Evolutionary conservation across 2,113 vertebrate genomes (phyloP).

Genomic region (Hypomesus transpacificus): DNA sequence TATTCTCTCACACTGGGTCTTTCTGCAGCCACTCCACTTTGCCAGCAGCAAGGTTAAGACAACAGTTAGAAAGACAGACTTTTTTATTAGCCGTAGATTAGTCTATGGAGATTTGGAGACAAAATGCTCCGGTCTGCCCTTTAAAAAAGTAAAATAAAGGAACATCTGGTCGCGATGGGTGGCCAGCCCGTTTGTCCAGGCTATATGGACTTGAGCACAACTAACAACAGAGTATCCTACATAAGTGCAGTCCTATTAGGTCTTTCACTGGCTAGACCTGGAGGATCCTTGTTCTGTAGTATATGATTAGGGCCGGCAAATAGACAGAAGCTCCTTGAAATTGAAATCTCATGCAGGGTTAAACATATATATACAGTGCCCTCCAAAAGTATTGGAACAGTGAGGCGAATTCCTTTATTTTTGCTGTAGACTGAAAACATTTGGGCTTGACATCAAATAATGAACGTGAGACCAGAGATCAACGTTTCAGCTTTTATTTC

Average conservation of each 20-base stretch:
- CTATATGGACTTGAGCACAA: slow-evolving; percentile 54
- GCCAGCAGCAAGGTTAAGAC: slow-evolving; percentile 65
- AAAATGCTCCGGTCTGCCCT: slow-evolving; percentile 48
- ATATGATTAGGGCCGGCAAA: slow-evolving; percentile 43
- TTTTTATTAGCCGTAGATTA: slow-evolving; percentile 63
- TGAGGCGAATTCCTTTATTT: too few species aligned
- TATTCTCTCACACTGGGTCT: slow-evolving; percentile 24
- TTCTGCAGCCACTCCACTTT: slow-evolving; percentile 39
- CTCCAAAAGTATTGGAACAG: too few species aligned
- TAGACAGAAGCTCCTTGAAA: slow-evolving; percentile 63
- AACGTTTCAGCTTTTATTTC: too few species aligned
- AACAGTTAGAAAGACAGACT: slow-evolving; percentile 55
- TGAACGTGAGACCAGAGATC: too few species aligned
- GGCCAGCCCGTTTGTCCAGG: slow-evolving; percentile 43
- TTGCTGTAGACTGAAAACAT: too few species aligned
- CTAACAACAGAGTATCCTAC: slow-evolving; percentile 44
- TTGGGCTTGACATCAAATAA: too few species aligned
- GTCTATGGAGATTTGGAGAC: slow-evolving; percentile 51
- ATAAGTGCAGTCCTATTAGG: slow-evolving; percentile 35
- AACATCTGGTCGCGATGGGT: slow-evolving; percentile 65
- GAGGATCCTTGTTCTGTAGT: slow-evolving; percentile 46
- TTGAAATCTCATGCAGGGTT: slow-evolving; percentile 60
- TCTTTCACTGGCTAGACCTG: slow-evolving; percentile 37
- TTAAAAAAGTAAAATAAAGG: slow-evolving; percentile 58
- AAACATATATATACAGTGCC: slow-evolving; percentile 48